Conservation (phyloP, 2,113 vertebrate genomes). For the Xenus cinereus region DNA sequence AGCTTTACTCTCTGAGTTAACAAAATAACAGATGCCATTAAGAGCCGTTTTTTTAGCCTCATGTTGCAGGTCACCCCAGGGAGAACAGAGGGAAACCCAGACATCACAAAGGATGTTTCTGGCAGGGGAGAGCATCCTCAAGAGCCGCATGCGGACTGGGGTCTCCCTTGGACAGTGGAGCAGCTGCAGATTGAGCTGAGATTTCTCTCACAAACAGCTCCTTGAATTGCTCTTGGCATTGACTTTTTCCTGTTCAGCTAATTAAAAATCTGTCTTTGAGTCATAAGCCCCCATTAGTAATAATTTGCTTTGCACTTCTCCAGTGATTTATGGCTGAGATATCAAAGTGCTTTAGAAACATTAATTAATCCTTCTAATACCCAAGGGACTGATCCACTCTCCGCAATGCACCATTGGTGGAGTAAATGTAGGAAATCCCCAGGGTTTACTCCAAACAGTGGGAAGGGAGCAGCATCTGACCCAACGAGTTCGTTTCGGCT, state of each 20-base stretch:
- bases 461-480: neutral
- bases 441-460: conserved; percentile 11
- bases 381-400: conserved; percentile 39
- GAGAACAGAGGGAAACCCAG: neutral
- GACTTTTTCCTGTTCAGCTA: conserved; percentile 59
- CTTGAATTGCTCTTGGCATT: conserved; percentile 57
- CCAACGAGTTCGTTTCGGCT: neutral
- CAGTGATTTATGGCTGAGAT: conserved; percentile 58
- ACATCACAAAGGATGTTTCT: neutral
- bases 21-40: neutral
- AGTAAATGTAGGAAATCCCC: conserved; percentile 26
- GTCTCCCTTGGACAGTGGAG: neutral
- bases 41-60: neutral
- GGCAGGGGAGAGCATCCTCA: neutral
- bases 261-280: conserved; percentile 68
- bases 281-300: conserved; percentile 65
- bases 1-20: neutral
- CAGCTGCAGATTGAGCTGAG: neutral
- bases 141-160: neutral
- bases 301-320: conserved; percentile 68
- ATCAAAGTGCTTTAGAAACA: conserved; percentile 68
- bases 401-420: conserved; percentile 21
- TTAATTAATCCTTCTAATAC: conserved; percentile 64
- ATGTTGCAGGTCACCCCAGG: neutral
- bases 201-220: conserved; percentile 36